Conservation (phyloP, 2,888 invertebrate genomes). For the Xestia xanthographa region DNA sequence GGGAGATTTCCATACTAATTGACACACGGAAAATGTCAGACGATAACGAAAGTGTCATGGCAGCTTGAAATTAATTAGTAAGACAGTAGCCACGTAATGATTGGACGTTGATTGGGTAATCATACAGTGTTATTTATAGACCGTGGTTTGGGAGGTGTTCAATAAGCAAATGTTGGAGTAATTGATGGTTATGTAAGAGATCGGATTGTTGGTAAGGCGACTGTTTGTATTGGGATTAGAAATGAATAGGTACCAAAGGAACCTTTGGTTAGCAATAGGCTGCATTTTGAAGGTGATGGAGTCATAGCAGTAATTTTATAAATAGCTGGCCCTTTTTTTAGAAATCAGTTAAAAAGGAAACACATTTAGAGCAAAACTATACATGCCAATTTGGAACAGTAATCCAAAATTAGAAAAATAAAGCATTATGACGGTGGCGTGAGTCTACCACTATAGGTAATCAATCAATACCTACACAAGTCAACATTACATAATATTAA, state of each 20-base stretch:
- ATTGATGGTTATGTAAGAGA: constrained; percentile 34
- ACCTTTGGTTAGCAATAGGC: not conserved
- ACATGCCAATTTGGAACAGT: too few relatives aligned
- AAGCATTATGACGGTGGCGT: not conserved
- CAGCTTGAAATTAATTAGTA: constrained; percentile 61
- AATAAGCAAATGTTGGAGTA: constrained; percentile 16
- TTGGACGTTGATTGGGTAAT: constrained; percentile 59
- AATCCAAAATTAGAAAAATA: not conserved
- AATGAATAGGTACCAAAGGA: not conserved
- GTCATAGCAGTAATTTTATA: not conserved
- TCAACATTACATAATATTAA: not conserved
- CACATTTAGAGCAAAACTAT: not conserved
- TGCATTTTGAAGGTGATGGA: not conserved
- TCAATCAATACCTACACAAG: not conserved
- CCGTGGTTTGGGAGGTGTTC: constrained; percentile 21
- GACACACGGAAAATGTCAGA: constrained; percentile 60
- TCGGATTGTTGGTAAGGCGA: not conserved
- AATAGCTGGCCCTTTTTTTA: not conserved
- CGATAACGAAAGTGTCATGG: constrained; percentile 68
- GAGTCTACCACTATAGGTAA: not conserved
- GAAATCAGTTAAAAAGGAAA: too few relatives aligned
- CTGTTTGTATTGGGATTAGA: constrained; percentile 12
- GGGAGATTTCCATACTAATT: constrained; percentile 61
- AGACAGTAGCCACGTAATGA: constrained; percentile 62
- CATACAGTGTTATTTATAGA: constrained; percentile 40